Base-by-base conservation (phyloP, 2,113 vertebrate species). In the Eptesicus fuscus region DNA sequence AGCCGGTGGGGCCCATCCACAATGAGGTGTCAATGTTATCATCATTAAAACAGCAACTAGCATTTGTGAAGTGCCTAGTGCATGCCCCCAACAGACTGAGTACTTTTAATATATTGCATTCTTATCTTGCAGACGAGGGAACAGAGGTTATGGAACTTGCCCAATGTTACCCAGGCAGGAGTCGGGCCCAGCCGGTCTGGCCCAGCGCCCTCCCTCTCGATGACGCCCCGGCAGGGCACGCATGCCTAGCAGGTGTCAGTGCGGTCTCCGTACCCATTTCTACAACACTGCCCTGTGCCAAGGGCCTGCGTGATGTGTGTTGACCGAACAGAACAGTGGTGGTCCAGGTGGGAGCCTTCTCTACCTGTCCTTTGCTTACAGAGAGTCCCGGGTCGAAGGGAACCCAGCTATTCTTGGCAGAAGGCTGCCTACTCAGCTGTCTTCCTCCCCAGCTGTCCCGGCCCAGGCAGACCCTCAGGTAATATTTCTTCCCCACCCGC, bases 371-470 rank as follows among this genome's bases (percentile, higher is more conserved):
- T 37, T 0, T 32, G 20, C 47, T 51, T 4, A 79, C 42, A 77
- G 65, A 82, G 12, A 40, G 37, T 5, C 53, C 11, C 8, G 17
- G 12, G 76, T 59, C 0, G 0, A 20, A 5, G 49, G 37, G 53
- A 2, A 23, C 51, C 63, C 79, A 14, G 47, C 0, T 76, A 5
- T 96, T 96, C 84, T 76, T 42, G 18, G 95, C 53, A 47, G 79
- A 65, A 90, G 37, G 40, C 80, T 44, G 67, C 22, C 94, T 20
- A 10, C 28, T 67, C 96, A 96, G 97, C 96, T 97, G 96, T 96
- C 83, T 51, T 63, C 61, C 61, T 30, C 28, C 61, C 13, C 61
- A 97, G 97, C 95, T 97, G 97, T 94, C 93, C 40, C 0, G 0
- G 4, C 35, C n/a, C 47, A 47, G 47, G n/a, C 73, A 11, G 91